These are phyloP conservation scores for Steatornis caripensis DNA, from an alignment of 2,113 vertebrate species.

Conservation along the genomic window DNA sequence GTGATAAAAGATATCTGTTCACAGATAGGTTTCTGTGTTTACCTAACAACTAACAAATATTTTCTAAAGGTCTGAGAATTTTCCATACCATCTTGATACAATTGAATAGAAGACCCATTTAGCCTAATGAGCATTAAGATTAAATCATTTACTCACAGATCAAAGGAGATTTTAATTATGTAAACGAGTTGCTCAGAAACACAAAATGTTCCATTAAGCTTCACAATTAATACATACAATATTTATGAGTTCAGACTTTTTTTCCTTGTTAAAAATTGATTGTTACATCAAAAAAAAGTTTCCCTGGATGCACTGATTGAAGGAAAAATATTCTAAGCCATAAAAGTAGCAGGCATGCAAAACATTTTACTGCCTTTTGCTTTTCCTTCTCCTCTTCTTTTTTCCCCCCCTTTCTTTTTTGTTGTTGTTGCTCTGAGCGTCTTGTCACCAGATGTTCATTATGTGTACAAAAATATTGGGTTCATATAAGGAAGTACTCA, in stretches of 20 bases:
- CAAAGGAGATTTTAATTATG: conserved; percentile 82
- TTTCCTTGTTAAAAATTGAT: conserved; percentile 72
- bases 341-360: conserved; percentile 67
- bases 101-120: conserved; percentile 75
- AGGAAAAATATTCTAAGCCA: conserved; percentile 54
- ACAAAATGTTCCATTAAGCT: conserved; percentile 77
- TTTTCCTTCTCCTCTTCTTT: conserved; percentile 50
- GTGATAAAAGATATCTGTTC: conserved; percentile 61
- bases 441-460: conserved; percentile 80
- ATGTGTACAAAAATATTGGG: conserved; percentile 28
- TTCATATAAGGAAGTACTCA: not conserved
- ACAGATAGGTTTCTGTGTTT: conserved; percentile 52
- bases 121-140: conserved; percentile 78
- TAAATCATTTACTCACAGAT: conserved; percentile 78
- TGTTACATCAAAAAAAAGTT: conserved; percentile 66
- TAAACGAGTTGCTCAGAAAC: conserved; percentile 75
- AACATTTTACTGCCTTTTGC: conserved; percentile 68
- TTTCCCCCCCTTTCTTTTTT: not conserved
- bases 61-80: conserved; percentile 66
- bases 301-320: conserved; percentile 58
- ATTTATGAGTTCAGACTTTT: conserved; percentile 69
- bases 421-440: conserved; percentile 50
- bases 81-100: conserved; percentile 73
- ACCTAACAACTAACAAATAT: conserved; percentile 60
- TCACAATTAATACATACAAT: conserved; percentile 75